Base-by-base conservation (phyloP, 2,797 vertebrate genomes). In the Rhincodon typus region DNA sequence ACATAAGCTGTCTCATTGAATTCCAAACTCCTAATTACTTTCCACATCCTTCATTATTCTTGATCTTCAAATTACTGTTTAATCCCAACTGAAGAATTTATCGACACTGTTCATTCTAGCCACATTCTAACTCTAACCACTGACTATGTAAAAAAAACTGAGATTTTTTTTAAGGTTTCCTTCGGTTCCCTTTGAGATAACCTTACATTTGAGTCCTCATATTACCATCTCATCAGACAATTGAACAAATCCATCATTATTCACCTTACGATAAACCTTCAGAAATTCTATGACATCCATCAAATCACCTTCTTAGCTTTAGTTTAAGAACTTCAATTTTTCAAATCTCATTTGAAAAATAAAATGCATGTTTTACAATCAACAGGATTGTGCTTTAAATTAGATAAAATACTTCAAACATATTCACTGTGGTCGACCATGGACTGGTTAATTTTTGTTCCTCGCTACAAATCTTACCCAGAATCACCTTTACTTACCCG, bases 401-500 rank as follows among this genome's bases (percentile, higher is more conserved):
- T 57, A 15, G 27, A 25, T 12, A 66, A 90, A 34, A 34, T 19
- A 34, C 30, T 66, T 0, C 53, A 90, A n/a, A 62, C 19, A 34
- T 17, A 50, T 46, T 38, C 70, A 42, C 69, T 46, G 13, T 17
- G 25, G 30, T 74, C 25, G 72, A 53, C 42, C 42, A 30, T 25
- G 2, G 23, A 17, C 5, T 42, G 72, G 69, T 50, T 50, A 4
- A 15, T 67, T 42, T n/a, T 42, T 94, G 66, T 42, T 69, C 19
- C 17, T 46, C 34, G 27, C 94, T 27, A 42, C 15, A 74, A 34
- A 13, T 34, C 42, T 94, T 95, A 19, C 0, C n/a, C 1, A 96
- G 72, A 38, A 10, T 62, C 42, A 67, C 27, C n/a, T 0, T 96
- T 94, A 96, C 98, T 98, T 98, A 99, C 99, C 98, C 98, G 97